Evolutionary conservation across 2,113 vertebrate genomes (phyloP).

Genomic region (Xiphias gladius): DNA sequence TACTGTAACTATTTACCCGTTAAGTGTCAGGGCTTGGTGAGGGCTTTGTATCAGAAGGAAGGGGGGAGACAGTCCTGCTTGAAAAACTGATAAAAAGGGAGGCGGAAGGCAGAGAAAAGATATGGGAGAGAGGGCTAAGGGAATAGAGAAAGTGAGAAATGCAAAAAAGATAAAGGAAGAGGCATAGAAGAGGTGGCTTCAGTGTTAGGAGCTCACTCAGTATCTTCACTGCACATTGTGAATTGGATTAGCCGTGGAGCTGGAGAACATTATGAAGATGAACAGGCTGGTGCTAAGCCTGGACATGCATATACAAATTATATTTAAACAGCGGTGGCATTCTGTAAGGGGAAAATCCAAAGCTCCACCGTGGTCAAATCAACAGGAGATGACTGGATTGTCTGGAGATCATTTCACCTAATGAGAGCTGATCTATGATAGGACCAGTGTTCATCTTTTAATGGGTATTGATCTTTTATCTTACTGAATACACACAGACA

Average conservation of each 20-base stretch:
- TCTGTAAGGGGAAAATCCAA: background rate
- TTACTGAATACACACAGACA: background rate
- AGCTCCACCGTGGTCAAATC: slow-evolving; percentile 26
- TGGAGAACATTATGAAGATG: background rate
- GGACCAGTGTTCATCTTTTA: slow-evolving; percentile 32
- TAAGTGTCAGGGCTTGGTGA: slow-evolving; percentile 10
- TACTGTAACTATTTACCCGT: background rate
- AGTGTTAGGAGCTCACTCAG: slow-evolving; percentile 9
- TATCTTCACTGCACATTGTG: slow-evolving; percentile 26
- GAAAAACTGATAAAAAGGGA: slow-evolving; percentile 24
- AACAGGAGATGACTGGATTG: slow-evolving; percentile 37
- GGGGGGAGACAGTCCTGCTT: background rate
- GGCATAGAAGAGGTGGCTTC: slow-evolving; percentile 3
- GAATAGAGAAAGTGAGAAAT: slow-evolving; percentile 14
- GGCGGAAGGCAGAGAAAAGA: slow-evolving; percentile 7
- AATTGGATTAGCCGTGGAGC: slow-evolving; percentile 28
- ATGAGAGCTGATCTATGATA: slow-evolving; percentile 21
- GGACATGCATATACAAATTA: slow-evolving; percentile 12
- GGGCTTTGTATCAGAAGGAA: slow-evolving; percentile 13
- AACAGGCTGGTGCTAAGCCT: background rate
- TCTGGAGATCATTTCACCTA: slow-evolving; percentile 29
- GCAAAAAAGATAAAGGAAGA: slow-evolving; percentile 9
- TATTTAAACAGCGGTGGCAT: background rate
- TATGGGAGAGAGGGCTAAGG: background rate
- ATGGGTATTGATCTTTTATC: slow-evolving; percentile 28